These are phyloP conservation scores for Philopotamus ludificatus DNA, from an alignment of 1,140 invertebrate species.

Conservation along the genomic window DNA sequence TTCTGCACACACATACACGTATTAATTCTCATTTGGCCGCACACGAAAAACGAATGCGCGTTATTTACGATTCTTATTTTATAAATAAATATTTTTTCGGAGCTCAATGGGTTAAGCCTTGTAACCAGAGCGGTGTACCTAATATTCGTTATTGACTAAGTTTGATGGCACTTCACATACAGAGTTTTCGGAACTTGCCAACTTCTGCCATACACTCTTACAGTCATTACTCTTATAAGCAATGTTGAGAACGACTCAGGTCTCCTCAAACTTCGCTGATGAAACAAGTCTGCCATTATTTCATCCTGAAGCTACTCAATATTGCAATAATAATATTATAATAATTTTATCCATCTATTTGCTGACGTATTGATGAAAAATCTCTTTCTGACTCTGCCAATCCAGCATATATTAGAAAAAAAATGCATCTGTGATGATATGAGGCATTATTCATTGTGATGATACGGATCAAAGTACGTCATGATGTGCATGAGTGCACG, in stretches of 20 bases:
- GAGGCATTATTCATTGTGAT: no score
- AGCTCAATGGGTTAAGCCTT: no score
- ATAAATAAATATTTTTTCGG: no score
- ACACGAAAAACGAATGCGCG: no score
- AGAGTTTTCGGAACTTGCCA: conserved; percentile 19
- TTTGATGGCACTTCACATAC: conserved; percentile 32
- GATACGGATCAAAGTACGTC: background rate
- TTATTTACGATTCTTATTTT: no score
- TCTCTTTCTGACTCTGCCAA: no score
- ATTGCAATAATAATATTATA: no score
- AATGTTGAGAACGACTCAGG: background rate
- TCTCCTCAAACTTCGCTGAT: conserved; percentile 6
- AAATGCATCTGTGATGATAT: no score
- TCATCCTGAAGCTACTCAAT: background rate
- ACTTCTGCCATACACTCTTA: conserved; percentile 33
- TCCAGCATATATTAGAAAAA: no score
- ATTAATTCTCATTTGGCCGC: conserved; percentile 15
- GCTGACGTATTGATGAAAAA: no score
- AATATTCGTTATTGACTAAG: conserved; percentile 41
- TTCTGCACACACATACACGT: background rate
- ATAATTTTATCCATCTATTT: no score
- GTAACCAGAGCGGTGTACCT: conserved; percentile 38
- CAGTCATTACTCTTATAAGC: conserved; percentile 27
- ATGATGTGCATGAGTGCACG: background rate
- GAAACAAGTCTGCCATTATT: no score